phyloP scores from a whole-genome alignment of 2,797 vertebrate genomes.

The Bryconaethiops microstoma region DNA sequence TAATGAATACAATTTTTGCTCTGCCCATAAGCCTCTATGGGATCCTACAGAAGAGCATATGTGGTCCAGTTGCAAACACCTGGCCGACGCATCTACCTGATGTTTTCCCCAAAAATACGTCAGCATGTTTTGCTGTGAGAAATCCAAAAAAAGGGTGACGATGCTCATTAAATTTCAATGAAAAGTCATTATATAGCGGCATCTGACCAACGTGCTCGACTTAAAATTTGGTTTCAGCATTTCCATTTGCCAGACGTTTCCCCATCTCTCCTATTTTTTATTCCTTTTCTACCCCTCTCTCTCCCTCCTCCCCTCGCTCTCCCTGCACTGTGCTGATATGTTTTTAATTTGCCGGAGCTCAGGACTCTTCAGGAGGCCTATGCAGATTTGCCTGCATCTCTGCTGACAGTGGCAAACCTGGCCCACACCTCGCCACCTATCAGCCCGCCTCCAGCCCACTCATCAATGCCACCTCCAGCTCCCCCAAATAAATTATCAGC shows the following conservation, averaged over 20 bases:
- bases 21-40: neutral
- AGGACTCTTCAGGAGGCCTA: slow-evolving; percentile 55
- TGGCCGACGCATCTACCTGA: neutral
- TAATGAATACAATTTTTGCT: neutral
- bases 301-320: slow-evolving; percentile 16
- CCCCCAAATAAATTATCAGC: slow-evolving; percentile 70
- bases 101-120: neutral
- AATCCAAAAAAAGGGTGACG: neutral
- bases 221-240: slow-evolving; percentile 12
- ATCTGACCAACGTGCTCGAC: neutral
- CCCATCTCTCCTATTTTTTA: neutral
- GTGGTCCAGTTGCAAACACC: neutral
- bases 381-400: slow-evolving; percentile 57
- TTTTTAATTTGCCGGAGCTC: slow-evolving; percentile 59
- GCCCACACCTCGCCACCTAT: slow-evolving; percentile 53
- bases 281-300: slow-evolving; percentile 19
- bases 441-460: slow-evolving; percentile 48
- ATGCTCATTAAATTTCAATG: neutral
- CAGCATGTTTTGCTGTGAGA: neutral
- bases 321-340: slow-evolving; percentile 61
- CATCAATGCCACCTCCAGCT: slow-evolving; percentile 46
- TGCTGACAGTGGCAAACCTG: slow-evolving; percentile 58
- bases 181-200: neutral
- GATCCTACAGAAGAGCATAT: neutral
- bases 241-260: slow-evolving; percentile 31